Percentiles rank a stretch among this genome's conserved stretches.
These are phyloP conservation scores for Acleris cristana DNA, from an alignment of 2,888 invertebrate genomes.

Conservation along the genomic window DNA sequence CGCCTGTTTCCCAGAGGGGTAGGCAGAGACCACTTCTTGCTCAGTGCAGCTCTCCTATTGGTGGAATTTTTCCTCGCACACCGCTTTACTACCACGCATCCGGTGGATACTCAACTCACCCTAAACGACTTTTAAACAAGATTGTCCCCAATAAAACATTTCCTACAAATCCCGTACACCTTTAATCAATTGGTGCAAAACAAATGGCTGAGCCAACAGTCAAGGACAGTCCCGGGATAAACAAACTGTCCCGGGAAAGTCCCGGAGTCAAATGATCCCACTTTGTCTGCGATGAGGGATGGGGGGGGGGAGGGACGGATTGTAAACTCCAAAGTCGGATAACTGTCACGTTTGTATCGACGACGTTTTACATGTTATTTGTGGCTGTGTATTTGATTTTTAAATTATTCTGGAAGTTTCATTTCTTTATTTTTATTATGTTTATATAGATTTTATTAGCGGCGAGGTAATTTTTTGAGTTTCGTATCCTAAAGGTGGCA, in stretches of 20 bases:
- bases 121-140: too few species aligned
- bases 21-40: too few species aligned
- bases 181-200: not conserved
- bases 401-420: not conserved
- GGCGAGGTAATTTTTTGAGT: too few species aligned
- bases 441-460: too few species aligned
- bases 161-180: not conserved
- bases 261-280: constrained; percentile 13
- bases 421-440: too few species aligned
- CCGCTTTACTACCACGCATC: too few species aligned
- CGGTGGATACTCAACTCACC: too few species aligned
- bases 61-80: too few species aligned
- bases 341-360: not conserved
- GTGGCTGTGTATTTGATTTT: not conserved
- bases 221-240: constrained; percentile 9
- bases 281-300: constrained; percentile 1
- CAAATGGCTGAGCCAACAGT: constrained; percentile 12
- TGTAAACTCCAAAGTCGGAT: not conserved
- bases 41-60: too few species aligned
- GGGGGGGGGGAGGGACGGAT: not conserved
- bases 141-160: not conserved
- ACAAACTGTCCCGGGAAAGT: constrained; percentile 10
- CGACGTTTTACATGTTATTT: not conserved
- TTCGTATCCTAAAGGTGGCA: too few species aligned
- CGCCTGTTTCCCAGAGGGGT: too few species aligned